These are phyloP conservation scores for Microtus richardsoni DNA, from an alignment of 2,113 vertebrate genomes.

Conservation along the genomic window DNA sequence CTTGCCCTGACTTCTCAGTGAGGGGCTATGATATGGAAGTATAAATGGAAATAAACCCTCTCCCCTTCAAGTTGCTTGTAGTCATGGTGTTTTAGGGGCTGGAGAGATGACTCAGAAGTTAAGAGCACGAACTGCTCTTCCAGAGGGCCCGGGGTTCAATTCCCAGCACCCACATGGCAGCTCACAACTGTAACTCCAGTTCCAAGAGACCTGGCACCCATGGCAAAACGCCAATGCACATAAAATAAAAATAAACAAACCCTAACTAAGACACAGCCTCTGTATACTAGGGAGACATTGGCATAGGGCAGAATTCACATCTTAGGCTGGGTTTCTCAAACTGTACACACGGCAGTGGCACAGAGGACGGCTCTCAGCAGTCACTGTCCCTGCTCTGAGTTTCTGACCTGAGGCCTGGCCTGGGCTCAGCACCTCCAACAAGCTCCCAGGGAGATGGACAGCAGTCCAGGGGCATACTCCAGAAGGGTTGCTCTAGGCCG, in stretches of 20 bases:
- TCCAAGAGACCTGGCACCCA: background rate
- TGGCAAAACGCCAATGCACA: background rate
- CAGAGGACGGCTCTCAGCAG: background rate
- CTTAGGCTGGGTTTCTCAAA: accelerated
- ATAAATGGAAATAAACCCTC: background rate
- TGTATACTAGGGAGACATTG: accelerated
- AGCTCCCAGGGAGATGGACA: accelerated
- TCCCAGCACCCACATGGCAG: background rate
- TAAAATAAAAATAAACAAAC: background rate
- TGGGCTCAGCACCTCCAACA: accelerated
- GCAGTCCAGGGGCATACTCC: accelerated
- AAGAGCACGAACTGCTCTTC: background rate
- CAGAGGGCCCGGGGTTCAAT: background rate
- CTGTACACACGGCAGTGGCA: accelerated
- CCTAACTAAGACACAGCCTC: background rate
- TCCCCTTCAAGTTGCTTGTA: background rate
- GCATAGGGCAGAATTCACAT: background rate
- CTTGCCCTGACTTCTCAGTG: background rate
- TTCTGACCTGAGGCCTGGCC: too few relatives aligned
- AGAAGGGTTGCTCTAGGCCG: accelerated
- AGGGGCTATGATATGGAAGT: background rate
- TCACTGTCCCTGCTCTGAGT: background rate
- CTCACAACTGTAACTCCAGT: background rate
- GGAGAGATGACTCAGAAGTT: background rate
- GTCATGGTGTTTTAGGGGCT: background rate